Evolutionary conservation across 2,113 vertebrate species (phyloP).

Genomic region (Nycticebus coucang): DNA sequence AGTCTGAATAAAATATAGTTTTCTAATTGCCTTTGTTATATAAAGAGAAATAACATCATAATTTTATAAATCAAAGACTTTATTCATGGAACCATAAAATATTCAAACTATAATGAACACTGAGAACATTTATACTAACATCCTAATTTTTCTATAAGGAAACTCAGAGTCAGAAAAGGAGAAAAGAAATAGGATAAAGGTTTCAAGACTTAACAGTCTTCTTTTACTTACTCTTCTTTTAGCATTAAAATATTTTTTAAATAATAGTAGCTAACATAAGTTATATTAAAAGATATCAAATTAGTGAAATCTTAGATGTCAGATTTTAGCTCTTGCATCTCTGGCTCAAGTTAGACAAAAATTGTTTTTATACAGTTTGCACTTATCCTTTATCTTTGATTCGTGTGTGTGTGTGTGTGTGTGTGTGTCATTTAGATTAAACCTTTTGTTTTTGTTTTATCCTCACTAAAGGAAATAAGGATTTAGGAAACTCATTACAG

Average conservation of each 20-base stretch:
- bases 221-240: conserved; percentile 8
- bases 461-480: conserved; percentile 8
- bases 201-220: background rate
- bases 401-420: background rate
- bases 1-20: conserved; percentile 40
- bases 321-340: background rate
- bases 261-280: background rate
- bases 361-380: background rate
- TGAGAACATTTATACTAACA: conserved; percentile 34
- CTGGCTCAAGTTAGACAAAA: background rate
- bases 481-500: conserved; percentile 28
- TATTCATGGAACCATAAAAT: conserved; percentile 48
- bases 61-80: conserved; percentile 37
- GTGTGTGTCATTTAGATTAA: background rate
- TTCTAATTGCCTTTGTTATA: conserved; percentile 14
- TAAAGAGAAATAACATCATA: background rate
- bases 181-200: background rate
- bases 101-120: background rate
- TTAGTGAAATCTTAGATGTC: conserved; percentile 7
- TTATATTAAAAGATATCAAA: conserved; percentile 13
- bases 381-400: background rate
- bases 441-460: conserved; percentile 14
- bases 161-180: background rate
- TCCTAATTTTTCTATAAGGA: conserved; percentile 28
- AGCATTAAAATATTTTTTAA: conserved; percentile 23